Evolutionary conservation across 2,797 vertebrate species (phyloP), one percentile per base, ranked within the genome.

Genomic region (Schizopygopsis pylzovi): DNA sequence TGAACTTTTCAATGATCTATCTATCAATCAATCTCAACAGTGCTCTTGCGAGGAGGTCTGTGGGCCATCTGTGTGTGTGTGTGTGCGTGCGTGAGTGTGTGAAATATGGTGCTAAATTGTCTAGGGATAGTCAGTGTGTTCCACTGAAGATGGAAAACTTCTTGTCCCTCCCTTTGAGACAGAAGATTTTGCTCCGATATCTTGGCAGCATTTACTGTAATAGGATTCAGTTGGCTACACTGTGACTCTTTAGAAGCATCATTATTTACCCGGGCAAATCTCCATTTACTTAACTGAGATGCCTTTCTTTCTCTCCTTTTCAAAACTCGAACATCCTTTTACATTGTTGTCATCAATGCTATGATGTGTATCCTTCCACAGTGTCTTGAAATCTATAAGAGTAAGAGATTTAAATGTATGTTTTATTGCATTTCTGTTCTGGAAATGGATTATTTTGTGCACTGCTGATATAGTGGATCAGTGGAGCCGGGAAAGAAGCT

Each of bases 181-280:
- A 4, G 18, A 78, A 84, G 75, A 78, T 56, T 41, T 68, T 59
- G 33, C n/a, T 78, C 7, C 3, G 11, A 79, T 79, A 79, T 0
- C 49, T 85, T 85, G 83, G 76, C 76, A 79, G 75, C 12, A 9
- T 78, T 43, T 59, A 43, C 43, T 43, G 43, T 43, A 16, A 83
- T 37, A 63, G 41, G 54, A 43, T 68, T 84, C n/a, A 11, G n/a
- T 70, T 70, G 49, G 83, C 49, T 79, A 56, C n/a, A 22, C 8
- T 41, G n/a, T 47, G 7, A 37, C 28, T 79, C 52, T 85, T 72
- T 71, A 71, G 65, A 79, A 79, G 22, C 59, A 37, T 16, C 9
- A n/a, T 71, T 81, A 54, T 81, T 82, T 71, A 71, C n/a, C 37
- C 7, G 7, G 49, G 22, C 6, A 15, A 77, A 28, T 77, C 10